A percentile compares a stretch with the other conserved stretches of the same genome.
These are phyloP conservation scores for Apistogramma diplotaenia DNA, from an alignment of 2,113 vertebrate genomes.

Conservation along the genomic window DNA sequence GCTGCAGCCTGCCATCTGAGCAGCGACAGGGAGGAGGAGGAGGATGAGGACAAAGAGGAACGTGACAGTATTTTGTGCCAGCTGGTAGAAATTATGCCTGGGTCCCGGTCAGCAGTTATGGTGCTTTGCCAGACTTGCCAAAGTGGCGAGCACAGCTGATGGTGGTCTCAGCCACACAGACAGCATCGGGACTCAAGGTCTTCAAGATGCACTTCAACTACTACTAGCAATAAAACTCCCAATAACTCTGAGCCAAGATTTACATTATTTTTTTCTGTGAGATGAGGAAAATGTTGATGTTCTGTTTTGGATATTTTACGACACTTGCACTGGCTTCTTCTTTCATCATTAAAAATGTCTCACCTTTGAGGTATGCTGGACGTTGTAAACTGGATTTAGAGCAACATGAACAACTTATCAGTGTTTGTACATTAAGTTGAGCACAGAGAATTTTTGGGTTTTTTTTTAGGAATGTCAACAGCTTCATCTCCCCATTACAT, in stretches of 20 bases:
- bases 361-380: slow-evolving; percentile 50
- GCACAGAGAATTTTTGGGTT: neutral
- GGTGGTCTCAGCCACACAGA: slow-evolving; percentile 10
- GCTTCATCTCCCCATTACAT: slow-evolving; percentile 9
- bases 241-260: slow-evolving; percentile 54
- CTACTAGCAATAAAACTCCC: slow-evolving; percentile 17
- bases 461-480: slow-evolving; percentile 5
- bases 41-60: slow-evolving; percentile 46
- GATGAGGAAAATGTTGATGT: slow-evolving; percentile 43
- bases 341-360: slow-evolving; percentile 17
- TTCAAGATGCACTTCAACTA: slow-evolving; percentile 16
- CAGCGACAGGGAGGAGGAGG: slow-evolving; percentile 18
- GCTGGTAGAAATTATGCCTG: slow-evolving; percentile 25
- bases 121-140: slow-evolving; percentile 43
- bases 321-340: slow-evolving; percentile 64
- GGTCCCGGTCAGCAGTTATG: slow-evolving; percentile 63
- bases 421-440: slow-evolving; percentile 9
- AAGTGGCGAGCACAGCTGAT: slow-evolving; percentile 46
- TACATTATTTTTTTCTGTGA: neutral
- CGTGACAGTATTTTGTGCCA: slow-evolving; percentile 58
- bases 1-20: slow-evolving; percentile 90
- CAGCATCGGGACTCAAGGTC: slow-evolving; percentile 10
- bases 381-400: slow-evolving; percentile 65
- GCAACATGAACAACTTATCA: slow-evolving; percentile 24
- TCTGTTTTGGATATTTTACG: slow-evolving; percentile 43